A percentile compares a stretch with the other conserved stretches of the same genome.
phyloP scores from a whole-genome alignment of 2,888 invertebrate genomes.

The Cylindroiulus punctatus region DNA sequence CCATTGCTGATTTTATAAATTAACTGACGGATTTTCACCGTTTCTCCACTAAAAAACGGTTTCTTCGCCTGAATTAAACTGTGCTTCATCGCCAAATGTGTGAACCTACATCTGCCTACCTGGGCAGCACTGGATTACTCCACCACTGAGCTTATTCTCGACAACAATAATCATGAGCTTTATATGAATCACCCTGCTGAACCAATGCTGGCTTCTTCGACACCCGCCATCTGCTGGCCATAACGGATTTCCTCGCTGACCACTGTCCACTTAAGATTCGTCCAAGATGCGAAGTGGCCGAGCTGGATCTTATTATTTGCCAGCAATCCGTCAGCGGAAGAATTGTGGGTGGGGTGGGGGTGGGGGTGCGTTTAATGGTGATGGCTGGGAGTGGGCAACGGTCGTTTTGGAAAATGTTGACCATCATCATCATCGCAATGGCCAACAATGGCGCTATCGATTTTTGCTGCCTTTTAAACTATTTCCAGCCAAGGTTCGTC shows the following conservation, averaged over 20 bases:
- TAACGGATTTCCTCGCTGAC: background rate
- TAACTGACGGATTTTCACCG: no score
- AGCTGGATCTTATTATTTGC: background rate
- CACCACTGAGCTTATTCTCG: no score
- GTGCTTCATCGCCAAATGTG: no score
- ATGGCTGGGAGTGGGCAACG: constrained; percentile 15
- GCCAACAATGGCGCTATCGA: constrained; percentile 31
- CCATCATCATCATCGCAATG: constrained; percentile 41
- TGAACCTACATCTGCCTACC: no score
- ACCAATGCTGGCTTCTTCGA: no score
- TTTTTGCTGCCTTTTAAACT: constrained; percentile 12
- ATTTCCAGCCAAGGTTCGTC: constrained; percentile 16
- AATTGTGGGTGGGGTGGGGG: background rate
- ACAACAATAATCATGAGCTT: no score
- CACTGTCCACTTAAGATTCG: constrained; percentile 17
- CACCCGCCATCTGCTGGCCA: background rate
- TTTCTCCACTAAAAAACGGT: no score
- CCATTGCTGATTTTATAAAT: no score
- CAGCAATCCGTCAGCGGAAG: constrained; percentile 9
- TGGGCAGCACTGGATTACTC: no score
- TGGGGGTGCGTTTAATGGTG: constrained; percentile 13
- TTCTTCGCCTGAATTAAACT: no score
- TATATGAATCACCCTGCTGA: no score
- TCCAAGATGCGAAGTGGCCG: background rate
- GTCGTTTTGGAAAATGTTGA: background rate